Percentiles rank a stretch among this genome's conserved stretches.
Evolutionary conservation across 2,888 invertebrate species (phyloP).

Genomic region (Eristalinus sepulchralis): DNA sequence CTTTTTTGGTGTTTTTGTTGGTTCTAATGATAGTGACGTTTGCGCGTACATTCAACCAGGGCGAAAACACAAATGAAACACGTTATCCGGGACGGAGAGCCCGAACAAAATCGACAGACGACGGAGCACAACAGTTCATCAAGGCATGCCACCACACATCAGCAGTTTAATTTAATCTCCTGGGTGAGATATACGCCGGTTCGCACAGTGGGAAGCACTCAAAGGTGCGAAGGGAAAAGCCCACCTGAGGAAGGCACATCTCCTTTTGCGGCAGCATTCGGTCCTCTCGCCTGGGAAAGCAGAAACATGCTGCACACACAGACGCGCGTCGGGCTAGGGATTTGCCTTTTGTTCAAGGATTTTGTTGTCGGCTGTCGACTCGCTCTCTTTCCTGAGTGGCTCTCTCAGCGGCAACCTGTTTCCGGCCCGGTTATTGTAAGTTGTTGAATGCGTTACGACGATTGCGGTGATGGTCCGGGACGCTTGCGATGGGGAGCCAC

Average conservation of each 20-base stretch:
- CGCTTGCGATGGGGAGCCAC: slow-evolving; percentile 5
- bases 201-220: slow-evolving; percentile 36
- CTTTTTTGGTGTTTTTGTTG: neutral
- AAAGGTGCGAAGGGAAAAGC: slow-evolving; percentile 61
- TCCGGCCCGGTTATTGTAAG: slow-evolving; percentile 44
- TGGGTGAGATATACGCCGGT: slow-evolving; percentile 23
- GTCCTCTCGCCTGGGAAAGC: slow-evolving; percentile 33
- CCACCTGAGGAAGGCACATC: slow-evolving; percentile 40
- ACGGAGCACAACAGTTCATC: neutral
- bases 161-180: slow-evolving; percentile 29
- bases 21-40: slow-evolving; percentile 26
- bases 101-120: slow-evolving; percentile 5
- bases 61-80: slow-evolving; percentile 34
- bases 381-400: slow-evolving; percentile 22
- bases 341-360: slow-evolving; percentile 42
- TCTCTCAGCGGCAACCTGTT: slow-evolving; percentile 41
- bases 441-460: neutral
- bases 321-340: neutral
- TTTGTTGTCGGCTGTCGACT: slow-evolving; percentile 17
- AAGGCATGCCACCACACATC: neutral
- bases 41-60: slow-evolving; percentile 53
- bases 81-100: slow-evolving; percentile 37
- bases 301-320: slow-evolving; percentile 1
- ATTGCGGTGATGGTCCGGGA: neutral
- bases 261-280: neutral